Conservation (phyloP, 2,888 invertebrate species). For the Uropetala carovei region DNA sequence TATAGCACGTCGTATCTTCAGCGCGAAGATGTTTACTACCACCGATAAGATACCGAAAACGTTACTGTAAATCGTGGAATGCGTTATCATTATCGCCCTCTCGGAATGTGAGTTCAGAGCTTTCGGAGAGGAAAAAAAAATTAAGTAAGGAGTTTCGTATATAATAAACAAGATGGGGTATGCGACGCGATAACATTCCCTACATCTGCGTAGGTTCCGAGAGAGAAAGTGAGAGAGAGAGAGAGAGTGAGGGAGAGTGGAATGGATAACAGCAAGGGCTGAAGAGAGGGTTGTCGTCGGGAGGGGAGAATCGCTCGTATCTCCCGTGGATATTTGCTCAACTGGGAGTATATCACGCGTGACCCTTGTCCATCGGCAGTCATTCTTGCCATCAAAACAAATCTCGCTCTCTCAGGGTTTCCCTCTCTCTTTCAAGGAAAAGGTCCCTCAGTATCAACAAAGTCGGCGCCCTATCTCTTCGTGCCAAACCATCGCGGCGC, state of each 20-base stretch:
- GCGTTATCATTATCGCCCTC: background rate
- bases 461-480: background rate
- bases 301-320: background rate
- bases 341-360: background rate
- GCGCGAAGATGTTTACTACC: background rate
- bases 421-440: background rate
- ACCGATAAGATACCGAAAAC: background rate
- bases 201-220: constrained; percentile 1
- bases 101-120: background rate
- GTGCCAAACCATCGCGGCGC: background rate
- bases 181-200: background rate
- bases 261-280: too few species aligned
- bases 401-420: background rate
- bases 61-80: constrained; percentile 12
- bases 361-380: constrained; percentile 14
- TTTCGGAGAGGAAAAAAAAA: background rate
- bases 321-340: background rate
- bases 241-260: background rate
- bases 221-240: background rate
- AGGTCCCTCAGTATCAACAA: background rate
- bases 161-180: constrained; percentile 1
- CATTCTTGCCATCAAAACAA: constrained; percentile 11
- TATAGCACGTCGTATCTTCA: too few species aligned
- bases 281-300: background rate
- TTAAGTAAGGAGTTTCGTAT: background rate